phyloP scores from a whole-genome alignment of 2,888 invertebrate genomes.

The Aspidiotus rigidus region DNA sequence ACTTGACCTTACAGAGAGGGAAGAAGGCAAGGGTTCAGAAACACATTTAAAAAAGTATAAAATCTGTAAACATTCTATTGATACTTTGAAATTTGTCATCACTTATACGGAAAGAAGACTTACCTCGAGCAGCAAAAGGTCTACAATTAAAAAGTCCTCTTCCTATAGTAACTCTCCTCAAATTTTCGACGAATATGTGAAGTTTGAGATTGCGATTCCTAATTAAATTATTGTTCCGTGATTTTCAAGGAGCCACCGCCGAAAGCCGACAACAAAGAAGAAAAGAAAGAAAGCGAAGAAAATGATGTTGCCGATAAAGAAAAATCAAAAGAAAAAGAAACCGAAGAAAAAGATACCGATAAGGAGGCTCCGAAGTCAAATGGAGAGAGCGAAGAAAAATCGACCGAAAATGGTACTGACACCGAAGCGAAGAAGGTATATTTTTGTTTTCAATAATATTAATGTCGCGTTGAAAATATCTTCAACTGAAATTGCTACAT shows the following conservation, averaged over 20 bases:
- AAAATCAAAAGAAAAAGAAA: constrained; percentile 36
- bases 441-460: neutral
- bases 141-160: too few species aligned
- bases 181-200: neutral
- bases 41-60: too few species aligned
- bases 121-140: too few species aligned
- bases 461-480: too few species aligned
- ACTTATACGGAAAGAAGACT: too few species aligned
- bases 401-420: constrained; percentile 6
- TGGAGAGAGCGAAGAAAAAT: constrained; percentile 32
- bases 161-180: neutral
- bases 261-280: constrained; percentile 27
- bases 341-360: constrained; percentile 41
- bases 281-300: constrained; percentile 35
- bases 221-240: neutral
- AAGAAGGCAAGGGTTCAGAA: too few species aligned
- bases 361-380: constrained; percentile 21
- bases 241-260: neutral
- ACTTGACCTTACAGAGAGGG: too few species aligned
- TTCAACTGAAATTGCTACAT: too few species aligned
- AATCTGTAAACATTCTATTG: too few species aligned
- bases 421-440: neutral
- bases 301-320: constrained; percentile 36
- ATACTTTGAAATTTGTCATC: too few species aligned
- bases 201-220: neutral